A percentile compares a stretch with the other conserved stretches of the same genome.
Evolutionary conservation across 2,797 vertebrate species (phyloP).

Genomic region (Microtus californicus): DNA sequence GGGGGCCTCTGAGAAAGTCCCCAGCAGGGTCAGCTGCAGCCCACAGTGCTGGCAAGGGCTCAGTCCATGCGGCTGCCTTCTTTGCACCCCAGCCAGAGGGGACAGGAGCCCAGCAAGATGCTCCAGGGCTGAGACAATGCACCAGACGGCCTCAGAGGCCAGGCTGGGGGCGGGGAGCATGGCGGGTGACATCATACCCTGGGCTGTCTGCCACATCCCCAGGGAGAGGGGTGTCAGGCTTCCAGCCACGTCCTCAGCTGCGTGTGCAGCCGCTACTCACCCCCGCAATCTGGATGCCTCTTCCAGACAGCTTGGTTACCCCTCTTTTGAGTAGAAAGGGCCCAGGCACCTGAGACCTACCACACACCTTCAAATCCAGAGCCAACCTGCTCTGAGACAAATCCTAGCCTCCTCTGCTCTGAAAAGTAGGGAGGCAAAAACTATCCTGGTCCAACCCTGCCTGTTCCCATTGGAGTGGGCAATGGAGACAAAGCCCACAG

Average conservation of each 20-base stretch:
- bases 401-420: neutral
- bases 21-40: neutral
- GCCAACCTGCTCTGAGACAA: neutral
- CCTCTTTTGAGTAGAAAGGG: neutral
- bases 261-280: neutral
- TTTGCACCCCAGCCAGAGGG: neutral
- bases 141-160: slow-evolving; percentile 33
- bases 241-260: slow-evolving; percentile 62
- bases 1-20: neutral
- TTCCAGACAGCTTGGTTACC: neutral
- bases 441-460: neutral
- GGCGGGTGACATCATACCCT: slow-evolving; percentile 63
- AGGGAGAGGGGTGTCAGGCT: slow-evolving; percentile 51
- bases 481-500: neutral
- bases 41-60: fast-evolving
- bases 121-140: slow-evolving; percentile 14
- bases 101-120: neutral
- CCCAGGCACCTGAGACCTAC: neutral
- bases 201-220: slow-evolving; percentile 72
- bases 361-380: neutral
- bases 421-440: neutral
- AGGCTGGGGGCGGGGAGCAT: neutral
- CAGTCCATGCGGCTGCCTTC: neutral
- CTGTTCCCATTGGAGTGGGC: neutral
- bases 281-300: neutral